phyloP scores from a whole-genome alignment of 2,113 vertebrate genomes.

The Myrmecobius fasciatus region DNA sequence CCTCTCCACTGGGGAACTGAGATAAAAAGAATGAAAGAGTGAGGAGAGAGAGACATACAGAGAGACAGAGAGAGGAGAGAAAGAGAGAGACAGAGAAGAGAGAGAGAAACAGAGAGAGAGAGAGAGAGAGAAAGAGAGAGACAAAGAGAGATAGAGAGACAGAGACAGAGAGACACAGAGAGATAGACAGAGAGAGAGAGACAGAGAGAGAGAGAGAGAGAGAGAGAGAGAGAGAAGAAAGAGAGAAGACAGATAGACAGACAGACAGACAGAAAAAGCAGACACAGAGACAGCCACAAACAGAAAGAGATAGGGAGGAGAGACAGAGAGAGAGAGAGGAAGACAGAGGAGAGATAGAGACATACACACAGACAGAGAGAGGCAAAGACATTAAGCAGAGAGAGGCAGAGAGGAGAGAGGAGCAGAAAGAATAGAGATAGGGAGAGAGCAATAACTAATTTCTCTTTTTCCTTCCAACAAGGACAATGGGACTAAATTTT shows the following conservation, averaged over 20 bases:
- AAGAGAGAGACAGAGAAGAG: background rate
- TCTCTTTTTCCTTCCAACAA: background rate
- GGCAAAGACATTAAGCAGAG: too few species aligned
- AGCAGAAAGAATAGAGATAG: background rate
- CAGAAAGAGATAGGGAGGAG: too few species aligned
- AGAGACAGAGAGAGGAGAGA: background rate
- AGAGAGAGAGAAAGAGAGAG: background rate
- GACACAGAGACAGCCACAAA: too few species aligned
- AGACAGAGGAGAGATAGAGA: background rate
- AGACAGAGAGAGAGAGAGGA: too few species aligned
- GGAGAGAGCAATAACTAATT: background rate
- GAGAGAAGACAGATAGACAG: too few species aligned
- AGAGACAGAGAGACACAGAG: background rate
- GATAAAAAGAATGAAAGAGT: background rate
- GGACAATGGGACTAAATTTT: background rate
- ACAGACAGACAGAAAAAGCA: too few species aligned
- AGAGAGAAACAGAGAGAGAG: accelerated
- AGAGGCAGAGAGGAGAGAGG: too few species aligned
- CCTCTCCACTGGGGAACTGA: background rate
- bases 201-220: background rate
- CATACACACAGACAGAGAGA: background rate
- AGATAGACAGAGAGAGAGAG: too few species aligned
- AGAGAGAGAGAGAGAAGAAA: background rate
- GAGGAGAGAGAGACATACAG: background rate
- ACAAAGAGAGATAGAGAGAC: background rate